Conservation (phyloP, 1,140 invertebrate genomes). For the Nymphalis io region DNA sequence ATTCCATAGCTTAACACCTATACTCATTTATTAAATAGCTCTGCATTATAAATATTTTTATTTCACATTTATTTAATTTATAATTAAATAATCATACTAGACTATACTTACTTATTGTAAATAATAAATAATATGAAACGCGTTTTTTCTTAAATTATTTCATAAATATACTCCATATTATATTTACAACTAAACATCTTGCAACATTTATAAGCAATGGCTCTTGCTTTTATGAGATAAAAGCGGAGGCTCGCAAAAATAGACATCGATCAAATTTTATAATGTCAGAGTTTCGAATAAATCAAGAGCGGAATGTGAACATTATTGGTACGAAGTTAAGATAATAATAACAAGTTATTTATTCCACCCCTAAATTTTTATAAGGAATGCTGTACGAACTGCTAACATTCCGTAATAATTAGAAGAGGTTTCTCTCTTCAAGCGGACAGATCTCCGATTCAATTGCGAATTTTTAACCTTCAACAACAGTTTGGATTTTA, state of each 20-base stretch:
- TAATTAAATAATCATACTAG: no score
- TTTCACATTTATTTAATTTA: no score
- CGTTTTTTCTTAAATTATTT: not conserved
- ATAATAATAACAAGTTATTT: not conserved
- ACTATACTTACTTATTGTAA: not conserved
- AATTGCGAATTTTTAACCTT: conserved; percentile 26
- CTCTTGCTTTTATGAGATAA: not conserved
- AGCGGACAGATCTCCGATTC: conserved; percentile 13
- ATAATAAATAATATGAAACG: no score
- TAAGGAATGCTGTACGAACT: not conserved
- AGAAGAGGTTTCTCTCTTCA: not conserved
- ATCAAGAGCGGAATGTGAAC: not conserved
- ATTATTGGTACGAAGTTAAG: not conserved
- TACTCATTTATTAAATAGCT: no score
- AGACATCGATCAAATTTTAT: not conserved
- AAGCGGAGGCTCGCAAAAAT: not conserved
- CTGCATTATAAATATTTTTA: no score
- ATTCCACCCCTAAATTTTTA: not conserved
- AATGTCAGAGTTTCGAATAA: not conserved
- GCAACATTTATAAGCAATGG: no score
- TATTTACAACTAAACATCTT: no score
- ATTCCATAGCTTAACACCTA: no score
- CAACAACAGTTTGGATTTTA: conserved; percentile 13
- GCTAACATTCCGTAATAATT: not conserved
- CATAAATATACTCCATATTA: no score